Conservation (phyloP, 2,888 invertebrate species). For the Deilephila porcellus region DNA sequence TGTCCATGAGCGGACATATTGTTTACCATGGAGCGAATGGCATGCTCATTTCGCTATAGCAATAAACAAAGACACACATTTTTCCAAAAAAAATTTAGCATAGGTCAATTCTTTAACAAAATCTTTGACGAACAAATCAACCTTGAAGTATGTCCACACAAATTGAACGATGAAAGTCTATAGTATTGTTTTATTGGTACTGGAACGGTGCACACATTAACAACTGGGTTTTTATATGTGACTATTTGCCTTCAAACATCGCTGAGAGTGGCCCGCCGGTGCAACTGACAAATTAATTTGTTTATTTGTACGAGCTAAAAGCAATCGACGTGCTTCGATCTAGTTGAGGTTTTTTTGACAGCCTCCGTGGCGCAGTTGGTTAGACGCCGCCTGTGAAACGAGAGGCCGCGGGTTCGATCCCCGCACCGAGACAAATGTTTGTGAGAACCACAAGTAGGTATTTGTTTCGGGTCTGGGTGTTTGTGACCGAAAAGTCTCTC, state of each 20-base stretch:
- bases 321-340: slow-evolving; percentile 13
- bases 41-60: too few relatives aligned
- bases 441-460: too few relatives aligned
- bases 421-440: too few relatives aligned
- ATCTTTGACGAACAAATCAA: background rate
- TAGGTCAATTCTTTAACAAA: too few relatives aligned
- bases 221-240: slow-evolving; percentile 21
- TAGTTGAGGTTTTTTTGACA: background rate
- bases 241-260: slow-evolving; percentile 33
- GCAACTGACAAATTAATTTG: slow-evolving; percentile 28
- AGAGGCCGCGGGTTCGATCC: too few relatives aligned
- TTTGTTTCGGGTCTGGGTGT: too few relatives aligned
- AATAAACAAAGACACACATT: too few relatives aligned
- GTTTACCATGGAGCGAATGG: too few relatives aligned
- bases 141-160: slow-evolving; percentile 15
- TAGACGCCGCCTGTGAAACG: too few relatives aligned
- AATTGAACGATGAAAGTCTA: background rate
- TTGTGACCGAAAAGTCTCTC: too few relatives aligned
- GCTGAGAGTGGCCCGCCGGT: slow-evolving; percentile 18
- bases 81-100: too few relatives aligned
- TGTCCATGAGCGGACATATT: too few relatives aligned
- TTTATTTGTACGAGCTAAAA: slow-evolving; percentile 23
- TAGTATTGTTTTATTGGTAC: slow-evolving; percentile 36
- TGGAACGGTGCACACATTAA: slow-evolving; percentile 26
- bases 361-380: background rate